A percentile compares a stretch with the other conserved stretches of the same genome.
phyloP scores from a whole-genome alignment of 2,797 vertebrate species.

The Coregonus ussuriensis region DNA sequence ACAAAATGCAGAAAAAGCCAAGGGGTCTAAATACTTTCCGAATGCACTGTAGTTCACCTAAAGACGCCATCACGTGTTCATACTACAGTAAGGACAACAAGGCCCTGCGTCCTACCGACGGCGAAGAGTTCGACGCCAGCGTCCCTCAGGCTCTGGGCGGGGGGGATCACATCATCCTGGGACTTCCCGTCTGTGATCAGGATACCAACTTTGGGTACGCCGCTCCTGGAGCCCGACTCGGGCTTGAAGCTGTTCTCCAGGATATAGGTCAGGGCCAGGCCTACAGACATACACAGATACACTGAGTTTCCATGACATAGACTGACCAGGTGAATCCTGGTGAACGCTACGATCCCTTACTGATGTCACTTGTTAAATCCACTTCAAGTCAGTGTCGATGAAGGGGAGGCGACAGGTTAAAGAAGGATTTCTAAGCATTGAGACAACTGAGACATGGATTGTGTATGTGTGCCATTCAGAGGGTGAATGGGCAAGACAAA shows the following conservation, averaged over 20 bases:
- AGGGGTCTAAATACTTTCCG: too few species aligned
- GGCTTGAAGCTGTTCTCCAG: slow-evolving; percentile 94
- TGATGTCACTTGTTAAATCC: too few species aligned
- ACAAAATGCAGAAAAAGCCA: too few species aligned
- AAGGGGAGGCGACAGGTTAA: too few species aligned
- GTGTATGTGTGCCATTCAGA: too few species aligned
- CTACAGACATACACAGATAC: slow-evolving; percentile 62
- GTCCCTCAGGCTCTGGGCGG: slow-evolving; percentile 86
- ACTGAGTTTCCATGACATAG: neutral
- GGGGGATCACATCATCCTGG: slow-evolving; percentile 92
- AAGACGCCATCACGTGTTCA: neutral
- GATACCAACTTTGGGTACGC: slow-evolving; percentile 94
- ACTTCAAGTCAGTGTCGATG: too few species aligned
- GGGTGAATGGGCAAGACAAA: too few species aligned
- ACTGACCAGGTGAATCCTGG: too few species aligned
- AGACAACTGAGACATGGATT: too few species aligned
- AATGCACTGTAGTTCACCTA: too few species aligned
- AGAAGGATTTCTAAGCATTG: too few species aligned
- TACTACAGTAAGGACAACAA: neutral
- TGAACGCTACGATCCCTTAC: too few species aligned
- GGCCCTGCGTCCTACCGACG: slow-evolving; percentile 79
- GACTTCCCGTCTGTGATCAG: slow-evolving; percentile 98
- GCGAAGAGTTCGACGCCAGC: slow-evolving; percentile 94
- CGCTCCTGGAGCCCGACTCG: slow-evolving; percentile 86
- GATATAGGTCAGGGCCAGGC: slow-evolving; percentile 92